A percentile compares a stretch with the other conserved stretches of the same genome.
These are phyloP conservation scores for Ranitomeya variabilis DNA, from an alignment of 2,113 vertebrate species.

Conservation along the genomic window DNA sequence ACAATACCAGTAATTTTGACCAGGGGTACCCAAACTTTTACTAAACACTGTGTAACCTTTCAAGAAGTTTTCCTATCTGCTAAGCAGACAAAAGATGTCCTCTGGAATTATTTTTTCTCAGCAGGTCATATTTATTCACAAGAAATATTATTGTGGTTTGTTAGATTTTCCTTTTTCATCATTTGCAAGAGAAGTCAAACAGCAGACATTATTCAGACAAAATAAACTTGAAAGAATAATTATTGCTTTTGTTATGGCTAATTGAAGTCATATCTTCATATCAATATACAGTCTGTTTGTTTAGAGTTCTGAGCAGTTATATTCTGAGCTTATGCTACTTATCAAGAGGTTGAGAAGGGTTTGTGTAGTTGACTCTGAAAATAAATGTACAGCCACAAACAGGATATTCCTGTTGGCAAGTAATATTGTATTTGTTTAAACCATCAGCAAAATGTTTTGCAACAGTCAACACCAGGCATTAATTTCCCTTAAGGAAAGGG, in stretches of 20 bases:
- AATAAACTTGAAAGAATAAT: conserved; percentile 44
- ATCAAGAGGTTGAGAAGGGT: conserved; percentile 41
- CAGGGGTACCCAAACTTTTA: no score
- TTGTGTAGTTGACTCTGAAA: conserved; percentile 48
- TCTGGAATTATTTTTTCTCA: background rate
- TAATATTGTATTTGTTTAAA: conserved; percentile 54
- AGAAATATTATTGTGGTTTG: conserved; percentile 33
- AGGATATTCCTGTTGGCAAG: conserved; percentile 57
- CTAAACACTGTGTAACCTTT: no score
- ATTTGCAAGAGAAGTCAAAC: conserved; percentile 44
- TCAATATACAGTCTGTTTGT: conserved; percentile 46
- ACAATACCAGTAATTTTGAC: no score
- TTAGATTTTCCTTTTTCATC: conserved; percentile 29
- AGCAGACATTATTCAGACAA: conserved; percentile 18
- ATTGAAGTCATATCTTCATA: conserved; percentile 44
- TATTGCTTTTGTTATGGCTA: conserved; percentile 44
- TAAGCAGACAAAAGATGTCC: background rate
- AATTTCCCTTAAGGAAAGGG: conserved; percentile 27
- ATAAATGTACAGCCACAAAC: conserved; percentile 53
- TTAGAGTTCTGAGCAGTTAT: conserved; percentile 26
- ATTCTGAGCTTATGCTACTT: conserved; percentile 34
- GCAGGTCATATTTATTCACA: background rate
- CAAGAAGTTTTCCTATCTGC: background rate
- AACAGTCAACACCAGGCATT: conserved; percentile 38
- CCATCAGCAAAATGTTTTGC: conserved; percentile 35